phyloP scores from a whole-genome alignment of 2,113 vertebrate genomes.

The Pyrgilauda ruficollis region DNA sequence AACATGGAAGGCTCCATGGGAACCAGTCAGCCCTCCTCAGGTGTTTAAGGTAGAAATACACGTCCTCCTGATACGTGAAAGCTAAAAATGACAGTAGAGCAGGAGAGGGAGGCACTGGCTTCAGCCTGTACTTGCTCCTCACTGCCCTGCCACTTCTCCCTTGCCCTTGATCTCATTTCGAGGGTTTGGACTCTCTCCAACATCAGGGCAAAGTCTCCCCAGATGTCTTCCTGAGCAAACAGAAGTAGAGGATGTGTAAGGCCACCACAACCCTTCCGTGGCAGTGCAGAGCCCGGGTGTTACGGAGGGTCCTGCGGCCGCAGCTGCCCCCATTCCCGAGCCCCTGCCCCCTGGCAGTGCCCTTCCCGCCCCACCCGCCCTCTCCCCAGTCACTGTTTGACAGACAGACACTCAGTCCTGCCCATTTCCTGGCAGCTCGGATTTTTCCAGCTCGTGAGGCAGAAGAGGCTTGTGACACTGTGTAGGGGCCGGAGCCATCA shows the following conservation, averaged over 20 bases:
- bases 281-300: background rate
- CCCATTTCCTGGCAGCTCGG: background rate
- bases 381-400: background rate
- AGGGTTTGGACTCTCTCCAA: background rate
- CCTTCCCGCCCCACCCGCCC: background rate
- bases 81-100: background rate
- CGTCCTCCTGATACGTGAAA: accelerated
- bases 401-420: background rate
- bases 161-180: accelerated
- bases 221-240: background rate
- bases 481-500: background rate
- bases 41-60: background rate
- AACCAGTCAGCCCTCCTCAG: background rate
- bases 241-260: background rate
- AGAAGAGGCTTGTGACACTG: background rate
- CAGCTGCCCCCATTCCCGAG: accelerated
- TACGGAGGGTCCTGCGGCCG: background rate
- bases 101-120: background rate
- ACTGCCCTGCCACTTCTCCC: background rate
- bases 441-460: background rate
- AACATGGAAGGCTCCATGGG: background rate
- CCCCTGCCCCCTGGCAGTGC: background rate
- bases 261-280: background rate
- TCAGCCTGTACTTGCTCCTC: background rate
- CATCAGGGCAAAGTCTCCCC: background rate